phyloP scores from a whole-genome alignment of 2,113 vertebrate genomes.

The Pantherophis guttatus region DNA sequence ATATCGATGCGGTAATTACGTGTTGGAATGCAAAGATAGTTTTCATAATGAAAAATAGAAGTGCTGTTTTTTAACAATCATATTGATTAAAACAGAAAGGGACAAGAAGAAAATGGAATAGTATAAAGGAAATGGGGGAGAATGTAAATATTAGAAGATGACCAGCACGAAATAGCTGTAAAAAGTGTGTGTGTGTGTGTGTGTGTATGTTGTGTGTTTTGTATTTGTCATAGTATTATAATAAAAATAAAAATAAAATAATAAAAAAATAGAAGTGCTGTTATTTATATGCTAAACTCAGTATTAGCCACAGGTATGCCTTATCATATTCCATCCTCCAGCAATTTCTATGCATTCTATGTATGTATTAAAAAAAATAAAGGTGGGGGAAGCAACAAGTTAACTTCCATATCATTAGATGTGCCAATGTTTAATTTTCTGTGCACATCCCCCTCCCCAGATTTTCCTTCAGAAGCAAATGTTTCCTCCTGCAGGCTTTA shows the following conservation, averaged over 20 bases:
- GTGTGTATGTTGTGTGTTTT: no score
- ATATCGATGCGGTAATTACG: not conserved
- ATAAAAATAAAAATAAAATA: no score
- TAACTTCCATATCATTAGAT: not conserved
- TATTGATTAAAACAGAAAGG: no score
- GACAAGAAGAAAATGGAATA: no score
- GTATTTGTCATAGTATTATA: no score
- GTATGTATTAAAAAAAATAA: not conserved
- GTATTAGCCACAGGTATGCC: not conserved
- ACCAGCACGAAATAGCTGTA: no score
- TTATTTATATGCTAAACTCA: not conserved
- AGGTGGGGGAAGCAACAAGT: not conserved
- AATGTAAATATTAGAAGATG: no score
- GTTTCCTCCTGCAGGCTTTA: slow-evolving; percentile 52
- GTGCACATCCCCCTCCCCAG: slow-evolving; percentile 30
- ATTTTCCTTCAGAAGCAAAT: slow-evolving; percentile 34
- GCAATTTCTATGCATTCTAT: not conserved
- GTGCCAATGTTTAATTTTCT: slow-evolving; percentile 42
- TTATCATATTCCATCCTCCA: slow-evolving; percentile 14
- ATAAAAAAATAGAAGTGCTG: no score
- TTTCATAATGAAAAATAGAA: not conserved
- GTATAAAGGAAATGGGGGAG: no score
- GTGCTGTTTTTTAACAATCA: not conserved
- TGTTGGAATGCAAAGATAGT: not conserved
- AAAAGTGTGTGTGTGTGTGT: no score